These are phyloP conservation scores for Eclectus roratus DNA, from an alignment of 2,113 vertebrate species.

Conservation along the genomic window DNA sequence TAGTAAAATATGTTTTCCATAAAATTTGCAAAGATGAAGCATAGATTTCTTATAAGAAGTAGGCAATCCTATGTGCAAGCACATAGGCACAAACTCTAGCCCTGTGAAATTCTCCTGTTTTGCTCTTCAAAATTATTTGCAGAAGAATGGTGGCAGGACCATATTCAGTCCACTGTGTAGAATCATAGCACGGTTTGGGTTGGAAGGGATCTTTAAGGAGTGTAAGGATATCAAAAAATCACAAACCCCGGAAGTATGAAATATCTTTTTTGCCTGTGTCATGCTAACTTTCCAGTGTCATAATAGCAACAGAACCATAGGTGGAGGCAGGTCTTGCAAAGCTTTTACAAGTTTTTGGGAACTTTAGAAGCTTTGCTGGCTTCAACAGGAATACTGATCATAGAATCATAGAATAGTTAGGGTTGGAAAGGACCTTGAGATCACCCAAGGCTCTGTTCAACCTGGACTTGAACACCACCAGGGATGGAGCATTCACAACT, in stretches of 20 bases:
- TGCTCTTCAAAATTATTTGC: neutral
- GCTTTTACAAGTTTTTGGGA: neutral
- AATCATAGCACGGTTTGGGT: neutral
- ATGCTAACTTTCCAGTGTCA: neutral
- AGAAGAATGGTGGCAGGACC: neutral
- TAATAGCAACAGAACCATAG: neutral
- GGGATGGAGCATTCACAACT: neutral
- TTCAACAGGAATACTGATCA: neutral
- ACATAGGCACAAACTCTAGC: neutral
- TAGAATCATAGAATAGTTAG: neutral
- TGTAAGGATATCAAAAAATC: neutral
- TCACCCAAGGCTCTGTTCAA: neutral
- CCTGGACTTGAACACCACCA: neutral
- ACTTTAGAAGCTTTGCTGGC: neutral
- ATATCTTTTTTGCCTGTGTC: neutral
- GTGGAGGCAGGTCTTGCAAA: neutral
- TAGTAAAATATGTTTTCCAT: neutral
- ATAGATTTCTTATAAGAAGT: neutral
- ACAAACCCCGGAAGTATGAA: neutral
- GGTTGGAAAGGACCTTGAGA: neutral
- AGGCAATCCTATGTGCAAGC: fast-evolving
- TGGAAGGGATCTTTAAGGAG: neutral
- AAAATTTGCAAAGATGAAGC: neutral
- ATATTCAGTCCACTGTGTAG: neutral
- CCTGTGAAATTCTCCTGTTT: neutral